These are phyloP conservation scores for Apogon hyalosoma DNA, from an alignment of 2,797 vertebrate species.

Conservation along the genomic window DNA sequence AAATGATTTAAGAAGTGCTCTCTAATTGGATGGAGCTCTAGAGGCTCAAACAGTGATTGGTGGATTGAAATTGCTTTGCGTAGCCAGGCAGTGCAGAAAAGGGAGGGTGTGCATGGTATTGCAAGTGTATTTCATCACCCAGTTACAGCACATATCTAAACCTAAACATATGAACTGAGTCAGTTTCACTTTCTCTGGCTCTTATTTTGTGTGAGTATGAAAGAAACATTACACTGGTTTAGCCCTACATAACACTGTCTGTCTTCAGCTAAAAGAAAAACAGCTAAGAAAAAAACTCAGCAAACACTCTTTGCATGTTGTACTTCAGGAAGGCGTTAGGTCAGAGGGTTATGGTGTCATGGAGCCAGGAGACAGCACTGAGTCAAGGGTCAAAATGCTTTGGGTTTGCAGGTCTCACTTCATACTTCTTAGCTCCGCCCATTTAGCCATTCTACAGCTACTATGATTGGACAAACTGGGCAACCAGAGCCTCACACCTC, in stretches of 20 bases:
- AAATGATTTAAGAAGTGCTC: conserved; percentile 23
- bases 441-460: conserved; percentile 4
- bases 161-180: conserved; percentile 53
- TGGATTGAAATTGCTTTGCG: conserved; percentile 54
- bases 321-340: conserved; percentile 32
- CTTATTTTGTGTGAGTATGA: conserved; percentile 3
- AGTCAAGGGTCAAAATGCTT: conserved; percentile 65
- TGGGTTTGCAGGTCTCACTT: conserved; percentile 40
- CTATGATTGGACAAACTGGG: conserved; percentile 58
- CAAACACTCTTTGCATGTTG: conserved; percentile 32
- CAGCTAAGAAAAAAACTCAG: not conserved
- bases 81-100: conserved; percentile 74
- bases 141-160: conserved; percentile 69
- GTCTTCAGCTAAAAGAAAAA: conserved; percentile 1
- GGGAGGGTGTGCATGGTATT: conserved; percentile 68
- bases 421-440: conserved; percentile 36
- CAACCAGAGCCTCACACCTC: conserved; percentile 69
- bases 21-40: conserved; percentile 57
- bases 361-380: conserved; percentile 35
- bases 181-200: conserved; percentile 39
- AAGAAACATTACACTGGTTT: conserved; percentile 30
- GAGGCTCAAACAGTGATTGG: conserved; percentile 65
- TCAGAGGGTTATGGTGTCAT: conserved; percentile 48
- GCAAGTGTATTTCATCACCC: conserved; percentile 80
- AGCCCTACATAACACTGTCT: conserved; percentile 2